Evolutionary conservation across 2,888 invertebrate genomes (phyloP).

Genomic region (Teleiodes luculella): DNA sequence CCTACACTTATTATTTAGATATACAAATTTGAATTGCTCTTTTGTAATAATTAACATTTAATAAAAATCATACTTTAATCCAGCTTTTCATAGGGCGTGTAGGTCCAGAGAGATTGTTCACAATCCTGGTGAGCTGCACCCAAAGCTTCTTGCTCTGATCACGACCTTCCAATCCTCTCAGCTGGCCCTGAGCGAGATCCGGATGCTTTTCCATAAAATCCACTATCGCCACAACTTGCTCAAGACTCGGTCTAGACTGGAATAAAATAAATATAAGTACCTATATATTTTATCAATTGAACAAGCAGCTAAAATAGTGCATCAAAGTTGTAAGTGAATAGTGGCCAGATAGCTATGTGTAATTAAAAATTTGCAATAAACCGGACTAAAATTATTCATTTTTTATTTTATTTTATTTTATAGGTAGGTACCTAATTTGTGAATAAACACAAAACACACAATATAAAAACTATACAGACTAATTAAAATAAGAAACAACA

Average conservation of each 20-base stretch:
- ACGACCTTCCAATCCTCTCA: constrained; percentile 62
- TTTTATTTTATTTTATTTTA: too few species aligned
- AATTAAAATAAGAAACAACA: too few species aligned
- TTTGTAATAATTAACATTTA: background rate
- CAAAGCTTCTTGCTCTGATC: constrained; percentile 66
- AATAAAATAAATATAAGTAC: background rate
- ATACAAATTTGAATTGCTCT: background rate
- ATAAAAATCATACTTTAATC: constrained; percentile 61
- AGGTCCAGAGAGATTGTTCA: constrained; percentile 61
- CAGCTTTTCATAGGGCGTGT: constrained; percentile 69
- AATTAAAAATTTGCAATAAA: too few species aligned
- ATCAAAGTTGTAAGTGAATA: too few species aligned
- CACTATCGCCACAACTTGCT: constrained; percentile 66
- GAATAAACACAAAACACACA: too few species aligned
- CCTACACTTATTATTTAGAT: background rate
- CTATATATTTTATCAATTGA: too few species aligned
- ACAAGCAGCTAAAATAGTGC: too few species aligned
- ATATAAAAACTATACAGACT: too few species aligned
- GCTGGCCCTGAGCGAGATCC: constrained; percentile 51
- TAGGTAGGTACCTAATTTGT: too few species aligned
- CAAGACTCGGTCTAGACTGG: constrained; percentile 63
- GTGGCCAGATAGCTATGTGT: too few species aligned
- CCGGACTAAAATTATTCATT: too few species aligned
- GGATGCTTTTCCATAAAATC: constrained; percentile 71
- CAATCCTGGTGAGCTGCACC: constrained; percentile 56